phyloP scores from a whole-genome alignment of 2,888 invertebrate genomes.

The Aspidiotus rigidus region DNA sequence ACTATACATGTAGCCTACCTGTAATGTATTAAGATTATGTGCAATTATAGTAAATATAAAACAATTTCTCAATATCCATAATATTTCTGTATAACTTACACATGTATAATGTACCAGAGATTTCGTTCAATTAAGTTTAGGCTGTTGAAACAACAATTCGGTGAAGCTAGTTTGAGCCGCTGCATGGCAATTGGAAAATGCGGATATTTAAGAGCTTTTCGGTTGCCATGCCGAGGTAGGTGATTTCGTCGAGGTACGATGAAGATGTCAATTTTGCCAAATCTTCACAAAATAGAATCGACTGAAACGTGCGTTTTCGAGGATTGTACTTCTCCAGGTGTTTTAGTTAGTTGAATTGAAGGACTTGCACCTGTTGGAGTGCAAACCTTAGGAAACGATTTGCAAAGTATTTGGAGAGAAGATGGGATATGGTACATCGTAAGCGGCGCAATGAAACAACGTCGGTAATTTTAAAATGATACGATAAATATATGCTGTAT shows the following conservation, averaged over 20 bases:
- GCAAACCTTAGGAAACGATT: slow-evolving; percentile 50
- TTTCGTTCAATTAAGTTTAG: too few species aligned
- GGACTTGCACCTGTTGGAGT: slow-evolving; percentile 98
- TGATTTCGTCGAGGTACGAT: too few species aligned
- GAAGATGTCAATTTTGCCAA: background rate
- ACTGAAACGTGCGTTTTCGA: slow-evolving; percentile 46
- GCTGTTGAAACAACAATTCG: background rate
- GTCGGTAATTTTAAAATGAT: too few species aligned
- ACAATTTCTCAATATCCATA: too few species aligned
- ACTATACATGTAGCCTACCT: too few species aligned
- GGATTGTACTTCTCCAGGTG: slow-evolving; percentile 99
- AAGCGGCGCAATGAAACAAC: too few species aligned
- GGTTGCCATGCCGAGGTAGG: slow-evolving; percentile 26
- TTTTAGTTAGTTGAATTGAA: slow-evolving; percentile 68
- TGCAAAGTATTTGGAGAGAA: background rate
- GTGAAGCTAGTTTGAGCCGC: background rate
- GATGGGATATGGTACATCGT: too few species aligned
- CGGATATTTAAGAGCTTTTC: slow-evolving; percentile 7
- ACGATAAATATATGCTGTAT: too few species aligned
- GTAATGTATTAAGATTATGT: too few species aligned
- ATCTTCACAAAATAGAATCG: background rate
- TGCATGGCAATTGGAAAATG: slow-evolving; percentile 26
- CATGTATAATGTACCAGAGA: too few species aligned
- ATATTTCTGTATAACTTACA: too few species aligned
- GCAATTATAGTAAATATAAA: too few species aligned